Evolutionary conservation across 2,113 vertebrate genomes (phyloP).

Genomic region (Muntiacus muntjak): DNA sequence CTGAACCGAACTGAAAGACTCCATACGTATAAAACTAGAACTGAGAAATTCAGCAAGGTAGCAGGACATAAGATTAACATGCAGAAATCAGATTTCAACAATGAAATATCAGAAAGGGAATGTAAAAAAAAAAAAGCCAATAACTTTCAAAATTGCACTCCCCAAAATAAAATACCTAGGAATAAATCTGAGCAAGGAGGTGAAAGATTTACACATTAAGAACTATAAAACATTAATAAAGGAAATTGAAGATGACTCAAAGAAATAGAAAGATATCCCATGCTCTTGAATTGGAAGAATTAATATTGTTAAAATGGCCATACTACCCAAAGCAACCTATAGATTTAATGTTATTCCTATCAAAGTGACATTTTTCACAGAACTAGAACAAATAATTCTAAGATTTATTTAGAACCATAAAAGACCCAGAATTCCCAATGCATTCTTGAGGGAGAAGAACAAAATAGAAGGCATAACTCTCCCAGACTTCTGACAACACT

Average conservation of each 20-base stretch:
- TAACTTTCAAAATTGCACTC: not conserved
- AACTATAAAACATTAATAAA: not conserved
- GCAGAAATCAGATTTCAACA: not conserved
- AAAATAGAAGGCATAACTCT: not conserved
- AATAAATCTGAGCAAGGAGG: not conserved
- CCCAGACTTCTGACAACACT: not conserved
- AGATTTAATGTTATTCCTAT: not conserved
- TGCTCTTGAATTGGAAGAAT: not conserved
- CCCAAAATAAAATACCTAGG: not conserved
- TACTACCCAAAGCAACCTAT: not conserved
- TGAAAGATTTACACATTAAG: not conserved
- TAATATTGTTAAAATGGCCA: not conserved
- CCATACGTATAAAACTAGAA: not conserved
- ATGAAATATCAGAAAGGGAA: not conserved
- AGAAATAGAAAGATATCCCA: not conserved
- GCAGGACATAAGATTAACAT: not conserved
- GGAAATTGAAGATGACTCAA: not conserved
- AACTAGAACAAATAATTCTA: not conserved
- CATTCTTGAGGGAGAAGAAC: not conserved
- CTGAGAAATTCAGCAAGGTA: not conserved
- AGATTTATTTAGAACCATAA: not conserved
- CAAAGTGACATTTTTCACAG: not conserved
- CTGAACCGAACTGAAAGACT: not conserved
- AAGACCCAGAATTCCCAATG: not conserved
- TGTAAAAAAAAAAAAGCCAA: not conserved